A percentile compares a stretch with the other conserved stretches of the same genome.
Conservation (phyloP, 2,888 invertebrate genomes). For the Cephalotes varians region DNA sequence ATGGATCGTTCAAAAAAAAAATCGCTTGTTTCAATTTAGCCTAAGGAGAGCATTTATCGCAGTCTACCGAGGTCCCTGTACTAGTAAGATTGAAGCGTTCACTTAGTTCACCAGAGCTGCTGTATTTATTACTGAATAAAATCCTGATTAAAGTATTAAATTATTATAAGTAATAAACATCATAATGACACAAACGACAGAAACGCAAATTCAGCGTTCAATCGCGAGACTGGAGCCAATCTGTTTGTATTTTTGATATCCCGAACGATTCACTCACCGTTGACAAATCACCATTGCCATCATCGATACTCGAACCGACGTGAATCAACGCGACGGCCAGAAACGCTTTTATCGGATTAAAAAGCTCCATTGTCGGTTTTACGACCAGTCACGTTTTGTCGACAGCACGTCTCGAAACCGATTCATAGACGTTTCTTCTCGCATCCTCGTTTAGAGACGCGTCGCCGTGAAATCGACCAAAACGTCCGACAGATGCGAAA, state of each 20-base stretch:
- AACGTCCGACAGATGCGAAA: background rate
- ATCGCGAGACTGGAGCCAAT: background rate
- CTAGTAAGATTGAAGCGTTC: background rate
- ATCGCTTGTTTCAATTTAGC: conserved; percentile 24
- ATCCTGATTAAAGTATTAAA: background rate
- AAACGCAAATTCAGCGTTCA: background rate
- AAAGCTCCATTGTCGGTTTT: conserved; percentile 72
- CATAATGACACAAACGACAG: background rate
- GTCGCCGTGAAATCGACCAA: conserved; percentile 1
- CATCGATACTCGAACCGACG: conserved; percentile 57
- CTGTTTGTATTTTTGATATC: background rate
- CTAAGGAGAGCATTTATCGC: conserved; percentile 35
- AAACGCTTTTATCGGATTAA: conserved; percentile 79
- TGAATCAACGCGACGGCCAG: conserved; percentile 70
- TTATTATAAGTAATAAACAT: background rate
- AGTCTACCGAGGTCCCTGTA: background rate
- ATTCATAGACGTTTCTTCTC: background rate
- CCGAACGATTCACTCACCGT: conserved; percentile 76
- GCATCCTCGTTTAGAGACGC: conserved; percentile 6
- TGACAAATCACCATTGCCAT: conserved; percentile 68
- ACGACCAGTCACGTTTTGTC: conserved; percentile 19
- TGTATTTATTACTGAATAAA: background rate
- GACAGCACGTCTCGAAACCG: conserved; percentile 22
- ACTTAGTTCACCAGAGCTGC: background rate
- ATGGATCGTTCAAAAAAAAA: background rate